Evolutionary conservation across 2,888 invertebrate genomes (phyloP).

Genomic region (Bellardia bayeri): DNA sequence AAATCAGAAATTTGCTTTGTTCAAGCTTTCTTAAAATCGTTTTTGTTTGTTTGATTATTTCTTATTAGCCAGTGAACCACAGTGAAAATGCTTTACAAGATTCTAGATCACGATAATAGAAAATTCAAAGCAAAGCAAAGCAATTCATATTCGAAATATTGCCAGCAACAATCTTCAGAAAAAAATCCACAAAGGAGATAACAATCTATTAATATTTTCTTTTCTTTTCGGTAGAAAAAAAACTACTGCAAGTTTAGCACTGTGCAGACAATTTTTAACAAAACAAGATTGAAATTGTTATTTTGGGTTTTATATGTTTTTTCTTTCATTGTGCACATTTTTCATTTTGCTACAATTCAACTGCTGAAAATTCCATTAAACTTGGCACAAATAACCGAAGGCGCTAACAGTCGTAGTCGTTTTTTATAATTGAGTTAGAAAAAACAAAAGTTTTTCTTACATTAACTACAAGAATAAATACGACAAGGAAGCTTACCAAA

Average conservation of each 20-base stretch:
- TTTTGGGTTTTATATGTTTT: constrained; percentile 38
- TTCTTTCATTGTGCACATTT: constrained; percentile 6
- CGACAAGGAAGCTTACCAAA: background rate
- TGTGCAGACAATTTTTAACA: constrained; percentile 64
- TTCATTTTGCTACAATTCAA: constrained; percentile 72
- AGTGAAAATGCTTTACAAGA: too few relatives aligned
- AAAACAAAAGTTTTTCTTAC: constrained; percentile 75
- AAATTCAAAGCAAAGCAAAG: too few relatives aligned
- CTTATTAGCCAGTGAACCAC: too few relatives aligned
- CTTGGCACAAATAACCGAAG: constrained; percentile 82
- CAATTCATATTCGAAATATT: too few relatives aligned
- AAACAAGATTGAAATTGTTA: constrained; percentile 69
- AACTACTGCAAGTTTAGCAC: background rate
- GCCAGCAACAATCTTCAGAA: too few relatives aligned
- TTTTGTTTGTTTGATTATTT: too few relatives aligned
- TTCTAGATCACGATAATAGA: too few relatives aligned
- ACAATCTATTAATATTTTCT: too few relatives aligned
- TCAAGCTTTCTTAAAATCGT: too few relatives aligned
- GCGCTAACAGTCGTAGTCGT: constrained; percentile 81
- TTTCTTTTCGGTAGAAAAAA: background rate
- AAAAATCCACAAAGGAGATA: too few relatives aligned
- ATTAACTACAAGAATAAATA: constrained; percentile 66
- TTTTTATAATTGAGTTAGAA: constrained; percentile 79
- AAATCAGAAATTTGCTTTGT: too few relatives aligned
- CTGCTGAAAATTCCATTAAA: constrained; percentile 83